Evolutionary conservation across 2,888 invertebrate genomes (phyloP), one percentile per base, ranked within the genome.

Genomic region (Microctonus hyperodae): DNA sequence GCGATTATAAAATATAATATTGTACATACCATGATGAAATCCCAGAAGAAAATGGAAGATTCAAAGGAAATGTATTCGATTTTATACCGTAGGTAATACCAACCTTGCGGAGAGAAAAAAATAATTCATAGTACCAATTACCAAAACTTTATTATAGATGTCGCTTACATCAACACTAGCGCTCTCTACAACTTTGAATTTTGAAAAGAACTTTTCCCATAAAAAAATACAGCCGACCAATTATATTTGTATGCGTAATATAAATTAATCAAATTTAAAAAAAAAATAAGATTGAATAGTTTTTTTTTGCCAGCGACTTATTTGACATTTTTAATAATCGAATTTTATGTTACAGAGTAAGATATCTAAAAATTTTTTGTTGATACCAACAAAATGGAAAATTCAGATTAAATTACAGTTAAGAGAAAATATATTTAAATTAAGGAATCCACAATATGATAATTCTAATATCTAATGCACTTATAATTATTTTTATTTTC

Each of bases 21-120:
- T 28, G 33, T 35, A 75, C 81, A 78, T 55, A 80, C 80, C 80
- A 81, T 80, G 7, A 16, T 70, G 58, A 64, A 57, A 58, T 62
- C 69, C 65, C 68, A 67, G 74, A 68, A 67, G 76, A 73, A 80
- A 81, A 80, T 80, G 80, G 78, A 79, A 70, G 81, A 74, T 22
- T n/a, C 10, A 10, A 23, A 23, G 23, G 23, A 11, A 25, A 23
- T 22, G 25, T 4, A 51, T 23, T 13, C 1, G 22, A 4, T 25
- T 51, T 23, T 51, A 51, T 51, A 23, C n/a, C 1, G 11, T 1
- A 16, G 5, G 23, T n/a, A 22, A 28, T 44, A 28, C 28, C 44
- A 48, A 60, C 20, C 33, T 25, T 44, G 9, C 25, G 10, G 9
- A 10, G 13, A 23, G 11, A 48, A 23, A 16, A n/a, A n/a, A n/a